Percentiles rank a stretch among this genome's conserved stretches.
phyloP scores from a whole-genome alignment of 2,113 vertebrate genomes.

The Marmota flaviventris region DNA sequence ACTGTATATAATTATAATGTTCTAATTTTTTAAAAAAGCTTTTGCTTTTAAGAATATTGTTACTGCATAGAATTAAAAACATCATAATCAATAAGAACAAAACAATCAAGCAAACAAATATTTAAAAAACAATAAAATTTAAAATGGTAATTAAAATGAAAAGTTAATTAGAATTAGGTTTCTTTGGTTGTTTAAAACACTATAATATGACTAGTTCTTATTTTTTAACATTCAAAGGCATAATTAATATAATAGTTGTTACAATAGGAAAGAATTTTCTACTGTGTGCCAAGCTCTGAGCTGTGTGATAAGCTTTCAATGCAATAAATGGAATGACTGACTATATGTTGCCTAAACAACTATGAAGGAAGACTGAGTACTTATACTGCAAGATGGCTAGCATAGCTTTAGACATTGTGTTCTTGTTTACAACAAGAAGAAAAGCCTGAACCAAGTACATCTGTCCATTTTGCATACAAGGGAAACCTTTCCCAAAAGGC shows the following conservation, averaged over 20 bases:
- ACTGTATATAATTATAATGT: too few species aligned
- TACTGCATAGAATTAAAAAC: not conserved
- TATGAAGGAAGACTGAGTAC: not conserved
- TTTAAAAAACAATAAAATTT: not conserved
- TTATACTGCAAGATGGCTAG: not conserved
- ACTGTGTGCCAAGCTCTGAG: too few species aligned
- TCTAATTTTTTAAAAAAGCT: not conserved
- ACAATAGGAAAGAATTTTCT: not conserved
- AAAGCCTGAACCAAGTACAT: too few species aligned
- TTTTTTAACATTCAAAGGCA: not conserved
- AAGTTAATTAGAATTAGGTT: not conserved
- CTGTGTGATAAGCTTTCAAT: not conserved
- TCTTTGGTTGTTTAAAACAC: not conserved
- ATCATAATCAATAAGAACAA: not conserved
- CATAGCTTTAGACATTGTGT: not conserved
- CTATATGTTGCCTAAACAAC: not conserved
- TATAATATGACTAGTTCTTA: not conserved
- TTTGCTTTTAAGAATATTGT: not conserved
- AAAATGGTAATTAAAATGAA: not conserved
- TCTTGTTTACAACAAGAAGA: not conserved
- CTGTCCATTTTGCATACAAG: too few species aligned
- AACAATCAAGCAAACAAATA: too few species aligned
- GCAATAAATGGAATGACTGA: not conserved
- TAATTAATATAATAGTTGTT: not conserved
- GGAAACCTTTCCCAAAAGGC: too few species aligned